Evolutionary conservation across 2,888 invertebrate species (phyloP).

Genomic region (Lysandra bellargus): DNA sequence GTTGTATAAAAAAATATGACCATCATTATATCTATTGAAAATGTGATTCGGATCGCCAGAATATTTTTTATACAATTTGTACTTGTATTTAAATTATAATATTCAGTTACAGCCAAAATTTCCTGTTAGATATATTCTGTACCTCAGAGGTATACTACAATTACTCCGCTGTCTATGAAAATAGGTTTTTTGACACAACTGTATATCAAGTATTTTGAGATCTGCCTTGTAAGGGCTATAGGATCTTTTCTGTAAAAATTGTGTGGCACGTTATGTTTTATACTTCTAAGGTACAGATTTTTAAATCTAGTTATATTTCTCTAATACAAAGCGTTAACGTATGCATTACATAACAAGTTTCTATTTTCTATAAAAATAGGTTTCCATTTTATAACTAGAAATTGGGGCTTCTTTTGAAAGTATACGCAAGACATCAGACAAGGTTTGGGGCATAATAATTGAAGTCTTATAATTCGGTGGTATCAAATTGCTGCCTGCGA

Average conservation of each 20-base stretch:
- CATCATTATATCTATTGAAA: background rate
- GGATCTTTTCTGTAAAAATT: too few species aligned
- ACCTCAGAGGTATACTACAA: background rate
- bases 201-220: too few species aligned
- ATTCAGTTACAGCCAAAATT: background rate
- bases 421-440: background rate
- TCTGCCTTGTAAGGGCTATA: too few species aligned
- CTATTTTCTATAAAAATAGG: background rate
- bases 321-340: background rate
- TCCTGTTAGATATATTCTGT: background rate
- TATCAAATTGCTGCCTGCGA: background rate
- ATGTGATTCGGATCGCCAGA: background rate
- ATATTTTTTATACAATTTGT: background rate
- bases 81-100: background rate
- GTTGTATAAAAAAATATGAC: background rate
- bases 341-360: background rate
- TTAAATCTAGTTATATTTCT: background rate
- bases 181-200: too few species aligned
- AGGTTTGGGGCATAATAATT: background rate
- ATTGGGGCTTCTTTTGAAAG: conserved; percentile 1
- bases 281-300: background rate
- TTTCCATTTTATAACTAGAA: background rate
- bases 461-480: conserved; percentile 2
- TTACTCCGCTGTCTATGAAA: too few species aligned
- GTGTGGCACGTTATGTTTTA: background rate